Base-by-base conservation (phyloP, 2,113 vertebrate species). In the Anser cygnoides region DNA sequence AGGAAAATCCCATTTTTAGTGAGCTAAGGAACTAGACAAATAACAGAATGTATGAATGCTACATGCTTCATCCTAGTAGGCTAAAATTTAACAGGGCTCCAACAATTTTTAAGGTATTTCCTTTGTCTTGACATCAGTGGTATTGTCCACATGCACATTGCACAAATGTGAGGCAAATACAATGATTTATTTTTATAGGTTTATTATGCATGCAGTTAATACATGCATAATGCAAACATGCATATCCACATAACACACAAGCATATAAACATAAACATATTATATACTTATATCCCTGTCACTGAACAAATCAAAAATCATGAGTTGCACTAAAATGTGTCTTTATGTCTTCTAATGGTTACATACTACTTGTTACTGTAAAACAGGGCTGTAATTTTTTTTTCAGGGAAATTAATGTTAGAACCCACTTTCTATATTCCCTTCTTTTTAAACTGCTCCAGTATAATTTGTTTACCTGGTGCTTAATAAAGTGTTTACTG, bases 181-280 rank as follows among this genome's bases (percentile, higher is more conserved):
- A 37, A 95, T 71, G 68, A 93, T 82, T 95, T 81, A 94, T 79
- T 91, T 79, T 89, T 92, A 81, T 74, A 72, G 70, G 58, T 65
- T 84, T 89, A 89, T 96, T 93, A 89, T 93, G 80, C 87, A 87
- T 79, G 86, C 70, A 78, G 80, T 84, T 96, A 95, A 94, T 80
- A 46, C 84, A 94, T 88, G 84, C 90, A 90, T 94, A 93, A 94
- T 90, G 66, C 76, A 94, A 88, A 84, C 61, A 89, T 41, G 65
- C 31, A 65, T 46, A 86, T 43, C 83, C 88, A 75, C 54, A 46
- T n/a, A 89, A 78, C 75, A 84, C 75, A 57, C 25, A 87, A 78
- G 70, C 67, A 54, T 93, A 92, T 25, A 11, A 62, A 59, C 65
- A 52, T 78, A 88, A 76, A 91, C 63, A 74, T 76, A 88, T 84